Conservation (phyloP, 2,113 vertebrate species). For the Helogale parvula region DNA sequence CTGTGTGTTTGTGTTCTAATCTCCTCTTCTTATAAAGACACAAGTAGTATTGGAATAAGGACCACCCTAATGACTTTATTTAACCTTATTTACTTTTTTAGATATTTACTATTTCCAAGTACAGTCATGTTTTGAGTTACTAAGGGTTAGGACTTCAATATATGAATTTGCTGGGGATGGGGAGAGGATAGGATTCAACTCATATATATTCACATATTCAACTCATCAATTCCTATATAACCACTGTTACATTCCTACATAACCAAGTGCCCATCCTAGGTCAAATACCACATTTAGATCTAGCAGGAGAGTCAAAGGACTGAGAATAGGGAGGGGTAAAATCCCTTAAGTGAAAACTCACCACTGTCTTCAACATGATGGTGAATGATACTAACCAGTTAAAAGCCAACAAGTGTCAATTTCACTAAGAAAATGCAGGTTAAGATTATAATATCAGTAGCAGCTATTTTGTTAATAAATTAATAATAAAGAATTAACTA, state of each 20-base stretch:
- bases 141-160: not conserved
- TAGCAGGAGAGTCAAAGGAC: not conserved
- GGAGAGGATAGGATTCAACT: too few species aligned
- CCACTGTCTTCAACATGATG: not conserved
- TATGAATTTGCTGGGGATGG: not conserved
- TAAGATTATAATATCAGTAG: not conserved
- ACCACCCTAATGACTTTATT: not conserved
- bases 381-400: not conserved
- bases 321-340: not conserved
- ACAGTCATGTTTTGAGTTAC: not conserved
- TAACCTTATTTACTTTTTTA: not conserved
- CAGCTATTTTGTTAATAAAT: not conserved
- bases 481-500: not conserved
- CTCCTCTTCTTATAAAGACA: not conserved
- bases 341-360: not conserved
- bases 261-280: not conserved
- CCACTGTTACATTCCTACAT: not conserved
- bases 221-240: not conserved
- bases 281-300: not conserved
- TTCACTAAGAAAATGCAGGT: not conserved
- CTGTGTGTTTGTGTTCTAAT: not conserved
- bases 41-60: not conserved
- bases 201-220: too few species aligned
- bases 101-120: not conserved
- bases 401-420: not conserved